These are phyloP conservation scores for Andrena dorsata DNA, from an alignment of 2,888 invertebrate species.

Conservation along the genomic window DNA sequence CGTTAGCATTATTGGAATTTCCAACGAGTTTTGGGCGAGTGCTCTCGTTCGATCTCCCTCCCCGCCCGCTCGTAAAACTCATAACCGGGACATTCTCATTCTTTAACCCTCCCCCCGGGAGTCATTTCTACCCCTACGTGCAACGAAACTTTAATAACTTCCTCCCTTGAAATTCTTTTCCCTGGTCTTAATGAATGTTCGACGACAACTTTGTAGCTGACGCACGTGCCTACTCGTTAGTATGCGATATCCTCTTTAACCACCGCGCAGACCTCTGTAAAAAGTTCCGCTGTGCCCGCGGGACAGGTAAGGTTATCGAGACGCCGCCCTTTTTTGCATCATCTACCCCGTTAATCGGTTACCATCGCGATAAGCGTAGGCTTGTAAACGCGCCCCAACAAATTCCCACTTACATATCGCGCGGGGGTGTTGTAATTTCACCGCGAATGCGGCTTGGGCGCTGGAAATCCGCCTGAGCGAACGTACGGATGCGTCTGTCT, in stretches of 20 bases:
- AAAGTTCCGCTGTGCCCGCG: no score
- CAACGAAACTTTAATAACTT: slow-evolving; percentile 48
- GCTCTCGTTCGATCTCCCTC: slow-evolving; percentile 18
- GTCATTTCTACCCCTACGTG: slow-evolving; percentile 40
- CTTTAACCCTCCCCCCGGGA: slow-evolving; percentile 17
- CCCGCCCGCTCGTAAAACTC: slow-evolving; percentile 41
- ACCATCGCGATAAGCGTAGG: slow-evolving; percentile 37
- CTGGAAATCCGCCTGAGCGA: slow-evolving; percentile 43
- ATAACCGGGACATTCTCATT: slow-evolving; percentile 55
- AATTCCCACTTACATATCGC: slow-evolving; percentile 46
- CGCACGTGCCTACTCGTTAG: slow-evolving; percentile 6
- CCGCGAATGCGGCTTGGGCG: slow-evolving; percentile 50
- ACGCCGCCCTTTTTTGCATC: slow-evolving; percentile 18
- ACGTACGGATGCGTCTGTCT: background rate
- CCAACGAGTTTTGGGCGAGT: slow-evolving; percentile 46
- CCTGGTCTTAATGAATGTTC: slow-evolving; percentile 34
- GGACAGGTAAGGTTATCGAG: background rate
- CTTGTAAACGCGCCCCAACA: slow-evolving; percentile 45
- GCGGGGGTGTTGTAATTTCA: slow-evolving; percentile 65
- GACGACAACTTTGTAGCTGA: background rate
- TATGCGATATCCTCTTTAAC: slow-evolving; percentile 1
- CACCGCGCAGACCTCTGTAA: background rate
- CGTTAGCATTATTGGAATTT: slow-evolving; percentile 69
- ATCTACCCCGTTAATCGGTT: slow-evolving; percentile 5
- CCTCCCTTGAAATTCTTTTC: slow-evolving; percentile 28